These are phyloP conservation scores for Lordiphosa fenestrarum DNA, from an alignment of 2,888 invertebrate genomes.

Conservation along the genomic window DNA sequence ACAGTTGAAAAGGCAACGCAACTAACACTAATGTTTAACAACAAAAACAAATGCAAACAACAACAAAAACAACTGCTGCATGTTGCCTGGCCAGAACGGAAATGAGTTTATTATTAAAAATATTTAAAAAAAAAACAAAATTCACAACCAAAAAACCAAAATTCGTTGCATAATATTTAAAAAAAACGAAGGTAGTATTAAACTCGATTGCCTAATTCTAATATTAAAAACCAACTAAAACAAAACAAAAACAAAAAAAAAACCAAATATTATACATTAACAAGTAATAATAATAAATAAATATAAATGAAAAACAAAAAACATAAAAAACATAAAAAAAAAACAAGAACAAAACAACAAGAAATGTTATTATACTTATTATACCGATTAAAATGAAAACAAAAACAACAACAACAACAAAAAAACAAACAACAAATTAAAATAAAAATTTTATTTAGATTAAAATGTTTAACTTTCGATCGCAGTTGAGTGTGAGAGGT, in stretches of 20 bases:
- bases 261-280: constrained; percentile 62
- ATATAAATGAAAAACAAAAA: constrained; percentile 72
- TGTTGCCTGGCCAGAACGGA: constrained; percentile 72
- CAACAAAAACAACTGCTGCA: constrained; percentile 24
- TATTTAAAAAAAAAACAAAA: constrained; percentile 54
- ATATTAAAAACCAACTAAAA: constrained; percentile 68
- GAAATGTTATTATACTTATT: constrained; percentile 79
- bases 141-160: constrained; percentile 41
- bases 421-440: constrained; percentile 77
- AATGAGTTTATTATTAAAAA: constrained; percentile 76
- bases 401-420: constrained; percentile 68
- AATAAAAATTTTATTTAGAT: constrained; percentile 80
- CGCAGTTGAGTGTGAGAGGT: background rate
- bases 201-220: constrained; percentile 79
- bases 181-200: constrained; percentile 75
- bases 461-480: constrained; percentile 58
- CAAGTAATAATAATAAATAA: constrained; percentile 69
- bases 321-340: constrained; percentile 64
- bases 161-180: constrained; percentile 77
- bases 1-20: constrained; percentile 35
- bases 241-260: too few relatives aligned
- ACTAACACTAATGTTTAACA: constrained; percentile 8
- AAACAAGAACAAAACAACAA: constrained; percentile 68
- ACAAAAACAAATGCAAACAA: constrained; percentile 20
- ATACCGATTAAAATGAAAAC: constrained; percentile 78